Percentiles rank a stretch among this genome's conserved stretches.
Conservation (phyloP, 2,113 vertebrate species). For the Percopsis transmontana region DNA sequence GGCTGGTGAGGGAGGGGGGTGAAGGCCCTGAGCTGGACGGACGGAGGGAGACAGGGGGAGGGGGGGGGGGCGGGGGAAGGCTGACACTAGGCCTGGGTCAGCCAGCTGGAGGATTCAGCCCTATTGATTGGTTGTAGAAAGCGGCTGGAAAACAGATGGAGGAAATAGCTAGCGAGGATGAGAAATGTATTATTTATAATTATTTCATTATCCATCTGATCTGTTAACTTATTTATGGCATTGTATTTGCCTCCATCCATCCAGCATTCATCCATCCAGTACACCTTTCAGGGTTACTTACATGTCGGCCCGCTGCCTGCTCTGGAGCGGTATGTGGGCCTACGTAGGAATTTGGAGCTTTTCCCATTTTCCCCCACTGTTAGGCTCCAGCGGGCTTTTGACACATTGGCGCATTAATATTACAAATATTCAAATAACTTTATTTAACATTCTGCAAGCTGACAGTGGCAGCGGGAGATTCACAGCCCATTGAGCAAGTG, state of each 20-base stretch:
- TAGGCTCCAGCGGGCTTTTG: slow-evolving; percentile 66
- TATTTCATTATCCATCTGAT: slow-evolving; percentile 11
- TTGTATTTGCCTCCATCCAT: slow-evolving; percentile 5
- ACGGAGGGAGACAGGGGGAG: neutral
- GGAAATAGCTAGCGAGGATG: neutral
- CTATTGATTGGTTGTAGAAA: slow-evolving; percentile 21
- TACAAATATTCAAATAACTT: slow-evolving; percentile 84
- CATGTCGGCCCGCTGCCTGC: slow-evolving; percentile 7
- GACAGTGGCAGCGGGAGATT: slow-evolving; percentile 72
- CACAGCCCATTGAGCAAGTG: slow-evolving; percentile 77
- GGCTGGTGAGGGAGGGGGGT: neutral
- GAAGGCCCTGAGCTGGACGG: neutral
- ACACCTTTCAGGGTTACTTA: slow-evolving; percentile 15
- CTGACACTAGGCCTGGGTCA: neutral
- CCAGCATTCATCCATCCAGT: slow-evolving; percentile 11
- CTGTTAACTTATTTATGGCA: slow-evolving; percentile 6
- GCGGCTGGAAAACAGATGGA: neutral
- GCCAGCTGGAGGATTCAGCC: neutral
- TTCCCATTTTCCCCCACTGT: slow-evolving; percentile 58
- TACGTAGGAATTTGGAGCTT: slow-evolving; percentile 37
- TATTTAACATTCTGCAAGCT: slow-evolving; percentile 79
- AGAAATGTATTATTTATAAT: neutral
- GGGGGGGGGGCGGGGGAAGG: neutral
- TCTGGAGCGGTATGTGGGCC: slow-evolving; percentile 23
- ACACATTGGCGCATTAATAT: slow-evolving; percentile 76